Evolutionary conservation across 2,888 invertebrate genomes (phyloP).

Genomic region (Noctua janthina): DNA sequence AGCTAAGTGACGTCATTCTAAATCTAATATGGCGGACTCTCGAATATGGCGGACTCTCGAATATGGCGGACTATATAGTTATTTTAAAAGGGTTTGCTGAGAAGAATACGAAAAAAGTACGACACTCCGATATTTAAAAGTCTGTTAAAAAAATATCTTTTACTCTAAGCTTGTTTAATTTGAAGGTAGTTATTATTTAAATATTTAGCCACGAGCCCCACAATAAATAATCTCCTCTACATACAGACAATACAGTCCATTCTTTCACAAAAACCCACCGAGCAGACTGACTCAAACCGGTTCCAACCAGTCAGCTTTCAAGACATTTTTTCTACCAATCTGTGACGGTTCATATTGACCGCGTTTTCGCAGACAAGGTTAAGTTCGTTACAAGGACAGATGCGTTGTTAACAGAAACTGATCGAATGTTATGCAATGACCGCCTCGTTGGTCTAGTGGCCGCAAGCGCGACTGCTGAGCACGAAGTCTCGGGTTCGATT

Average conservation of each 20-base stretch:
- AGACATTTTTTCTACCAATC: conserved; percentile 33
- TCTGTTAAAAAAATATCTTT: too few relatives aligned
- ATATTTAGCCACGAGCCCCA: background rate
- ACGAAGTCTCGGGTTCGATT: too few relatives aligned
- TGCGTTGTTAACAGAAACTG: conserved; percentile 11
- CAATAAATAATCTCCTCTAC: background rate
- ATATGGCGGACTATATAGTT: too few relatives aligned
- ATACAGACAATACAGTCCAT: background rate
- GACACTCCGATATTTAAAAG: too few relatives aligned
- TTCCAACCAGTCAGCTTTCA: conserved; percentile 20
- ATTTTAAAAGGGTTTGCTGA: too few relatives aligned
- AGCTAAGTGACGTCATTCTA: too few relatives aligned
- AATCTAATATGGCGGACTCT: too few relatives aligned
- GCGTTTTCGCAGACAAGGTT: conserved; percentile 51
- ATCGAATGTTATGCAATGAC: conserved; percentile 3
- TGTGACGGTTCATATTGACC: conserved; percentile 24
- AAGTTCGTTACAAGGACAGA: conserved; percentile 27
- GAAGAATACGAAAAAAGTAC: too few relatives aligned
- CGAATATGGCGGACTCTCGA: too few relatives aligned
- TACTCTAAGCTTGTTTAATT: too few relatives aligned
- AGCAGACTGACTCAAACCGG: conserved; percentile 32
- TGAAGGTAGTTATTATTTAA: background rate
- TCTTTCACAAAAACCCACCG: conserved; percentile 1
- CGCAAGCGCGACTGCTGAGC: too few relatives aligned
- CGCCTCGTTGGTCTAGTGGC: too few relatives aligned